A percentile compares a stretch with the other conserved stretches of the same genome.
Conservation (phyloP, 2,888 invertebrate genomes). For the Caenorhabditis wallacei region DNA sequence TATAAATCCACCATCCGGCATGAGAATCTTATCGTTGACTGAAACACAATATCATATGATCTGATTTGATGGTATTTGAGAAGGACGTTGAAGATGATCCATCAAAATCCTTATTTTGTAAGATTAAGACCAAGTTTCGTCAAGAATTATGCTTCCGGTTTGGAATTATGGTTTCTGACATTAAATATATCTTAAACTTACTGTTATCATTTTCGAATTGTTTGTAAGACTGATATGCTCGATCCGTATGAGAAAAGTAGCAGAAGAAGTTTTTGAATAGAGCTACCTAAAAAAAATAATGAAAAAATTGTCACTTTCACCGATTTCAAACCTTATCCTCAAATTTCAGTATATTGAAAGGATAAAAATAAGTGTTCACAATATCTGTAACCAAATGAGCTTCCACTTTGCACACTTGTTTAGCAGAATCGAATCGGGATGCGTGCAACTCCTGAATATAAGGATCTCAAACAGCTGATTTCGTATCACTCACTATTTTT, state of each 20-base stretch:
- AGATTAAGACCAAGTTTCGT: conserved; percentile 4
- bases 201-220: conserved; percentile 74
- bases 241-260: conserved; percentile 79
- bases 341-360: conserved; percentile 73
- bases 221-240: conserved; percentile 79
- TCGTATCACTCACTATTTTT: conserved; percentile 48
- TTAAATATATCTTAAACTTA: conserved; percentile 4
- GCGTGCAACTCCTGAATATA: conserved; percentile 54
- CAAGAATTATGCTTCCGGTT: background rate
- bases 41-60: background rate
- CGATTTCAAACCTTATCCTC: conserved; percentile 71
- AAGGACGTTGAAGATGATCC: background rate
- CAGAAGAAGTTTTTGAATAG: conserved; percentile 81
- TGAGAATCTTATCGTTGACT: conserved; percentile 78
- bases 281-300: conserved; percentile 68
- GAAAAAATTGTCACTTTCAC: background rate
- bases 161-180: background rate
- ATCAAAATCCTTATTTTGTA: background rate
- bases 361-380: conserved; percentile 79
- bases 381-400: conserved; percentile 79
- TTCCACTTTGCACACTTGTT: conserved; percentile 80
- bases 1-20: conserved; percentile 81
- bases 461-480: conserved; percentile 8
- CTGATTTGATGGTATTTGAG: background rate
- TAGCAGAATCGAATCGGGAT: conserved; percentile 76